phyloP scores from a whole-genome alignment of 2,797 vertebrate species.

The Cossypha polioptera region DNA sequence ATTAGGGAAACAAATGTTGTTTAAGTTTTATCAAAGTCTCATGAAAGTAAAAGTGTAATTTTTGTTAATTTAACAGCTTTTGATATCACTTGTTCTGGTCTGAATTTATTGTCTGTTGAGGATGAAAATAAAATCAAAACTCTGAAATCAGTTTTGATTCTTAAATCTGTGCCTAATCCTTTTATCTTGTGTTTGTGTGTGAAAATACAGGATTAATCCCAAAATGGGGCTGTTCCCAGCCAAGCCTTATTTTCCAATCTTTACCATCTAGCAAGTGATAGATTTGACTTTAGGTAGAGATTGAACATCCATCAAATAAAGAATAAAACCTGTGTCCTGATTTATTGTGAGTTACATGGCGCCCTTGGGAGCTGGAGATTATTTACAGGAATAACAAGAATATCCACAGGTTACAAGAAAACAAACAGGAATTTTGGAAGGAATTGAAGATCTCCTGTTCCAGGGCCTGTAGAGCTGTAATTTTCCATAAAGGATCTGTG shows the following conservation, averaged over 20 bases:
- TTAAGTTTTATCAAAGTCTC: not conserved
- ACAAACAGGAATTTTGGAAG: not conserved
- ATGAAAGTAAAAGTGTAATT: not conserved
- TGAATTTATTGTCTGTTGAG: not conserved
- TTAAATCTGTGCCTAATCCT: not conserved
- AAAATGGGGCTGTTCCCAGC: not conserved
- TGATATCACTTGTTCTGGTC: not conserved
- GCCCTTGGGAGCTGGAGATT: not conserved
- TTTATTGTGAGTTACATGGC: not conserved
- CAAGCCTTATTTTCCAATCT: not conserved
- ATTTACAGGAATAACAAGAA: not conserved
- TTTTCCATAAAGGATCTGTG: rapidly evolving
- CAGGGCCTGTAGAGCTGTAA: not conserved
- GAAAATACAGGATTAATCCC: not conserved
- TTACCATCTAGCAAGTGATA: not conserved
- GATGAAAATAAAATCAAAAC: not conserved
- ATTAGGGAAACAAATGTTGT: not conserved
- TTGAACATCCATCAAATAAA: not conserved
- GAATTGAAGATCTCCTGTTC: not conserved
- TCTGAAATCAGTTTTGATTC: not conserved
- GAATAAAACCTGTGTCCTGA: slow-evolving; percentile 2
- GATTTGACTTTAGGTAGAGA: not conserved
- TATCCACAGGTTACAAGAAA: not conserved
- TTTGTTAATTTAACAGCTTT: not conserved
- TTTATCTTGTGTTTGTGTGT: not conserved